Conservation (phyloP, 2,888 invertebrate genomes). For the Spodoptera exigua region DNA sequence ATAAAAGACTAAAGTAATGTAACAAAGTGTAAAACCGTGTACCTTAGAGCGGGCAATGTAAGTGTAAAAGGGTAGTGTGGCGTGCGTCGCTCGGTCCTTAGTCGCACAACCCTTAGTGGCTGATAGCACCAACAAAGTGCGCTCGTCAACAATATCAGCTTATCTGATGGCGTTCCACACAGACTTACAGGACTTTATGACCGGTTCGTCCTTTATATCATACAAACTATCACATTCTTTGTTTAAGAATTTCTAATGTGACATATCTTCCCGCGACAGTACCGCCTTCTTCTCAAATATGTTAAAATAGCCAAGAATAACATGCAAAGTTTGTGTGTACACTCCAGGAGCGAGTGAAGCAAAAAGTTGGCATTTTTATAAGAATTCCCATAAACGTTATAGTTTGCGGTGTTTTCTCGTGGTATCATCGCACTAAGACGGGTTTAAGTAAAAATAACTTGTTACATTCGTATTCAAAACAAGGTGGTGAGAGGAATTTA, state of each 20-base stretch:
- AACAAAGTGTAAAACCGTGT: constrained; percentile 45
- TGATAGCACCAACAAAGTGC: constrained; percentile 30
- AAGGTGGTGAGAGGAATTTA: background rate
- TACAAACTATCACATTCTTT: background rate
- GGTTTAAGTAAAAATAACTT: background rate
- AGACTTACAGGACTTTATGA: constrained; percentile 22
- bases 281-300: constrained; percentile 13
- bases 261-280: constrained; percentile 1
- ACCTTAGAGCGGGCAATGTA: constrained; percentile 14
- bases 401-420: background rate
- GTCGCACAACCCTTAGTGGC: constrained; percentile 11
- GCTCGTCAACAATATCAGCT: constrained; percentile 35
- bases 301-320: constrained; percentile 20
- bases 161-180: constrained; percentile 29
- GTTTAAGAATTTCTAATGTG: background rate
- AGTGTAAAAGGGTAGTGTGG: constrained; percentile 34
- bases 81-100: constrained; percentile 12
- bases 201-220: background rate
- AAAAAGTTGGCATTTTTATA: constrained; percentile 15
- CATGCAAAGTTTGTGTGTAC: constrained; percentile 19
- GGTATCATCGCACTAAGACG: background rate
- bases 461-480: background rate
- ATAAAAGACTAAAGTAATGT: constrained; percentile 19
- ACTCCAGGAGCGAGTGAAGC: constrained; percentile 7
- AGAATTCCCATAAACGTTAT: constrained; percentile 5